phyloP scores from a whole-genome alignment of 2,797 vertebrate species.

The Luscinia megarhynchos region DNA sequence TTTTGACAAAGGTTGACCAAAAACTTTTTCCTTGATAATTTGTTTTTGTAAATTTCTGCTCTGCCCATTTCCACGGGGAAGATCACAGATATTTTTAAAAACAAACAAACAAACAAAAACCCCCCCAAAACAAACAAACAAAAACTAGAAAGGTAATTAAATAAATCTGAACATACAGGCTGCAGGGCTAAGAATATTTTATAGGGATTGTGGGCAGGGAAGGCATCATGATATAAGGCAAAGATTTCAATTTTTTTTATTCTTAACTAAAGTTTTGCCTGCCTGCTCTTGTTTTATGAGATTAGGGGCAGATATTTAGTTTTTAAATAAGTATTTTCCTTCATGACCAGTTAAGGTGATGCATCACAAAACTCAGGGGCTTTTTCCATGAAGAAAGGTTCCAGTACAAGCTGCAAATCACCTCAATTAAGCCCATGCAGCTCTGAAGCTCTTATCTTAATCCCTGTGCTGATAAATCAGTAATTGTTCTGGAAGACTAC shows the following conservation, averaged over 20 bases:
- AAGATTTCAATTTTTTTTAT: not conserved
- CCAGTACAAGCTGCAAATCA: not conserved
- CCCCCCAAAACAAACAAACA: no score
- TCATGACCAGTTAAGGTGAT: not conserved
- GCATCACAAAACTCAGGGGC: not conserved
- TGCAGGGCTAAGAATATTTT: not conserved
- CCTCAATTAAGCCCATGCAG: conserved; percentile 37
- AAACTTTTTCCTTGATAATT: not conserved
- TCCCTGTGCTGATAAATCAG: conserved; percentile 52
- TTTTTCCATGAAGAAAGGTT: not conserved
- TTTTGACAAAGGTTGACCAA: not conserved
- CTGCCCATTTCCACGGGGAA: not conserved
- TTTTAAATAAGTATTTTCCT: not conserved
- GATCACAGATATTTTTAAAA: not conserved
- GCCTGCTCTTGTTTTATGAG: not conserved
- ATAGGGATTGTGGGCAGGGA: not conserved
- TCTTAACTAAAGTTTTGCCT: not conserved
- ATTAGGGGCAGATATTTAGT: not conserved
- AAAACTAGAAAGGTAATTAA: not conserved
- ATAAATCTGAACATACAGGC: not conserved
- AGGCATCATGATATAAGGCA: not conserved
- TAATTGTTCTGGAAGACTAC: conserved; percentile 68
- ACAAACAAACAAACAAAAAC: not conserved
- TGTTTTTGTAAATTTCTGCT: not conserved
- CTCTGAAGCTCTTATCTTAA: conserved; percentile 66